Conservation (phyloP, 2,888 invertebrate species). For the Merodon equestris region DNA sequence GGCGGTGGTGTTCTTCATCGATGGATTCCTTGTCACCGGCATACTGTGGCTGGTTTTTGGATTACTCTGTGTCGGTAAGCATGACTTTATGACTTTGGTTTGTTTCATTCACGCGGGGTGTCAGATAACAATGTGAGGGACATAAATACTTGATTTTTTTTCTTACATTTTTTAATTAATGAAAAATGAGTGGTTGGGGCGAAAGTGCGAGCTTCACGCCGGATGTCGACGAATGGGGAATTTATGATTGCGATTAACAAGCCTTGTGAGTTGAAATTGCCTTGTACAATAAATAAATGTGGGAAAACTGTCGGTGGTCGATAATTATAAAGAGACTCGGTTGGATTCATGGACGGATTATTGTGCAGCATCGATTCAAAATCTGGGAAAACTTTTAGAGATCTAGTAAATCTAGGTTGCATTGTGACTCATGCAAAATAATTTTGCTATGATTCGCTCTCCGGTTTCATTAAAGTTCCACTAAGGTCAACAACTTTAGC, state of each 20-base stretch:
- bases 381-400: no score
- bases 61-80: conserved; percentile 82
- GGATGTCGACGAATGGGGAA: conserved; percentile 18
- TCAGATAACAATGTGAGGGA: conserved; percentile 39
- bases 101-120: conserved; percentile 1
- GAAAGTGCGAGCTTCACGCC: conserved; percentile 1
- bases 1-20: conserved; percentile 85
- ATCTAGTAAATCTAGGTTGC: no score
- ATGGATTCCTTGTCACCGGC: conserved; percentile 81
- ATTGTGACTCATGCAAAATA: no score
- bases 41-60: conserved; percentile 83
- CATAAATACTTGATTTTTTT: background rate
- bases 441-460: no score
- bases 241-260: no score
- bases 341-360: no score
- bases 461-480: no score
- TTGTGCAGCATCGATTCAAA: no score
- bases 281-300: no score
- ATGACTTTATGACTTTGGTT: conserved; percentile 39
- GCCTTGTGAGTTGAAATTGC: background rate
- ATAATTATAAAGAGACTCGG: no score
- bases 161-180: conserved; percentile 18
- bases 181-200: conserved; percentile 19
- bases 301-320: no score
- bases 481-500: no score